Conservation (phyloP, 2,797 vertebrate species). For the Pantherophis vulpinus region DNA sequence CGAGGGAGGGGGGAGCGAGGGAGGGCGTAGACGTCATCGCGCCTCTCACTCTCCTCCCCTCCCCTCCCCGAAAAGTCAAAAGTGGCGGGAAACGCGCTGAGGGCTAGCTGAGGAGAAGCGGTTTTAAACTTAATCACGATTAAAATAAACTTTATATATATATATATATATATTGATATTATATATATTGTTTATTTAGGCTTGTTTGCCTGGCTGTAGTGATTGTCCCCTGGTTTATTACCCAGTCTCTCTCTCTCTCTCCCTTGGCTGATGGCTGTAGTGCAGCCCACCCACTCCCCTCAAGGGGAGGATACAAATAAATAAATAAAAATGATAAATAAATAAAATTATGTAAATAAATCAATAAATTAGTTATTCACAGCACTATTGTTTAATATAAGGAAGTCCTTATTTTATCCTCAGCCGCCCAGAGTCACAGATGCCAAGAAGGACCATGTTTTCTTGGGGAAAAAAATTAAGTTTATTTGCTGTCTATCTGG, state of each 20-base stretch:
- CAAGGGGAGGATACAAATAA: neutral
- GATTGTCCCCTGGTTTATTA: neutral
- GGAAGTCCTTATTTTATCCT: neutral
- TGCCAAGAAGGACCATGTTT: no score
- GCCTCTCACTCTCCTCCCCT: neutral
- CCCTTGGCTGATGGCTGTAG: neutral
- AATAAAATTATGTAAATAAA: neutral
- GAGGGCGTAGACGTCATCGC: neutral
- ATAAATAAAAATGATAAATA: neutral
- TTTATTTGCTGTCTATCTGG: neutral
- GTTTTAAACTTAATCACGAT: neutral
- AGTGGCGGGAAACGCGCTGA: neutral
- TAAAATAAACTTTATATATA: neutral
- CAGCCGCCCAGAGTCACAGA: neutral
- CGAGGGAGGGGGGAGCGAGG: neutral
- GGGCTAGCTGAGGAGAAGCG: neutral
- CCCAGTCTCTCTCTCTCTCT: neutral
- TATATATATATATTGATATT: no score
- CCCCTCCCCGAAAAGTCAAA: neutral
- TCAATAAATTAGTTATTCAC: neutral
- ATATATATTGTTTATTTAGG: neutral
- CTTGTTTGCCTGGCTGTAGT: neutral
- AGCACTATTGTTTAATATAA: neutral
- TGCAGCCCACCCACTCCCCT: neutral
- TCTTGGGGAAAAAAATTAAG: neutral